Percentiles rank a stretch among this genome's conserved stretches.
Evolutionary conservation across 2,113 vertebrate species (phyloP).

Genomic region (Lucifuga dentata): DNA sequence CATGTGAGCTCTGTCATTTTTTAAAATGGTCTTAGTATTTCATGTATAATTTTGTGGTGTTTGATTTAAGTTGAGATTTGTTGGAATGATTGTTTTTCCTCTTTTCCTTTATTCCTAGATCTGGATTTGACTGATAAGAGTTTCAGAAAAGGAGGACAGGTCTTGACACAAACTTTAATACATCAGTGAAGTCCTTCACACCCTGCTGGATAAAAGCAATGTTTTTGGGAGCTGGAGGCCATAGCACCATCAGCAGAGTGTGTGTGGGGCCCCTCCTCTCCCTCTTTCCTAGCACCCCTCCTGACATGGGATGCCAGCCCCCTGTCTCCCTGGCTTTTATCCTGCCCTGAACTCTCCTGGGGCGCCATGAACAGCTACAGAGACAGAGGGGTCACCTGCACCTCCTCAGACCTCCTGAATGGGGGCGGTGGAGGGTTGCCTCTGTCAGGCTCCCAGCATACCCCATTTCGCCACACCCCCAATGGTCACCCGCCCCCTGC

Average conservation of each 20-base stretch:
- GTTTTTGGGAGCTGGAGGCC: slow-evolving; percentile 70
- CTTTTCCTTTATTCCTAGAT: slow-evolving; percentile 40
- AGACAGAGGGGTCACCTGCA: slow-evolving; percentile 86
- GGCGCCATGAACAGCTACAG: slow-evolving; percentile 90
- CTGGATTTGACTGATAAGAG: slow-evolving; percentile 20
- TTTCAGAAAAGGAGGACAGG: not conserved
- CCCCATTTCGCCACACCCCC: slow-evolving; percentile 76
- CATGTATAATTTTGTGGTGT: not conserved
- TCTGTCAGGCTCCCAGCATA: slow-evolving; percentile 67
- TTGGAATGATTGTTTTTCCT: not conserved
- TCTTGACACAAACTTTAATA: slow-evolving; percentile 33
- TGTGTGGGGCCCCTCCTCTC: slow-evolving; percentile 67
- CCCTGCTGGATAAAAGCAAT: slow-evolving; percentile 67
- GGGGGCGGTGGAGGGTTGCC: slow-evolving; percentile 70
- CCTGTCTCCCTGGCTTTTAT: slow-evolving; percentile 47
- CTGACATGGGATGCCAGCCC: slow-evolving; percentile 78
- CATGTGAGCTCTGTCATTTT: slow-evolving; percentile 22
- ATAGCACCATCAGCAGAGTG: slow-evolving; percentile 54
- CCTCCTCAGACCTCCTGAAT: slow-evolving; percentile 83
- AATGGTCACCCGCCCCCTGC: slow-evolving; percentile 75
- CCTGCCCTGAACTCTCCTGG: slow-evolving; percentile 71
- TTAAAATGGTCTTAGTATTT: slow-evolving; percentile 6
- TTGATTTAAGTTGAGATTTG: slow-evolving; percentile 2
- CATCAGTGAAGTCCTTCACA: slow-evolving; percentile 44
- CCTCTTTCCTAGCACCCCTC: slow-evolving; percentile 63